Base-by-base conservation (phyloP, 2,888 invertebrate genomes). In the Hirtodrosophila alboralis region DNA sequence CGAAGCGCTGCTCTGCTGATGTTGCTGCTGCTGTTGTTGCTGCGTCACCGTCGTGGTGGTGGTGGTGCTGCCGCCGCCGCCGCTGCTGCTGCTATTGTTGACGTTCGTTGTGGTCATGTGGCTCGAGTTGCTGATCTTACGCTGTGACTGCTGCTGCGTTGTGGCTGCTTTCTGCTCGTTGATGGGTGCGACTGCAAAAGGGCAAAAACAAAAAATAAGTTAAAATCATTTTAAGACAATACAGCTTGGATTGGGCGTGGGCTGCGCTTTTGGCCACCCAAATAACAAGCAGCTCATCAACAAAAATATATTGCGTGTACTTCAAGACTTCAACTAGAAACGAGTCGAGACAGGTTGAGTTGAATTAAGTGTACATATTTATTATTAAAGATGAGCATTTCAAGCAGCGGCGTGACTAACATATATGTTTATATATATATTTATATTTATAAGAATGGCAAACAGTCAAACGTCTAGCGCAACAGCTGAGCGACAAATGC, bases 151-250 rank as follows among this genome's bases (percentile, higher is more conserved):
- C 40, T 76, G 74, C 58, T 69, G 68, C 49, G 76, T 52, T 47
- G 75, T 21, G 69, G 74, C 28, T 36, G 75, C 37, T 71, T 69
- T 54, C 64, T 21, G 62, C 56, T 88, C 88, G 75, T 87, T 86
- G 49, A 88, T 76, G 45, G 88, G 89, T 40, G 89, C 87, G 83
- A 89, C 88, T 88, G 86, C 48, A 77, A 84, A 63, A 63, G 61
- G 34, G 47, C 60, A 70, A 56, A 44, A 21, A n/a, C 60, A 70
- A 56, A 8, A 43, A 37, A 41, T 16, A 36, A 54, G 44, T 61
- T 56, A 13, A 54, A 60, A 58, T 36, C 34, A 51, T 56, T 64
- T 62, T n/a, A n/a, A 57, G 52, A 34, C 44, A 62, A 49, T 63
- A 65, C 57, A 57, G 43, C 37, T 44, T 27, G 43, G 31, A 36